Conservation (phyloP, 2,888 invertebrate species). For the Hydriomena furcata region DNA sequence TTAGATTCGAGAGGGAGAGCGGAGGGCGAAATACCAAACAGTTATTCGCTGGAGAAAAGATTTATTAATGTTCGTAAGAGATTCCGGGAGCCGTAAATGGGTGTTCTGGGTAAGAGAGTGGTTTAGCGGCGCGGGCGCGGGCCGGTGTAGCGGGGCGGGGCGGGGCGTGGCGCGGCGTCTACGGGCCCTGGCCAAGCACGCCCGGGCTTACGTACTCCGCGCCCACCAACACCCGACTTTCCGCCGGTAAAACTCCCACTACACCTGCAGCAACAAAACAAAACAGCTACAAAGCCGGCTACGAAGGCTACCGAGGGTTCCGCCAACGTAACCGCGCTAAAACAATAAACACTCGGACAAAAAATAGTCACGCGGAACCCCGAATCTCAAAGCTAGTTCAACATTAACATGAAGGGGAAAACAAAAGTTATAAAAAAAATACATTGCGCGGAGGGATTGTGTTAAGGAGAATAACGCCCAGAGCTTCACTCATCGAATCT, state of each 20-base stretch:
- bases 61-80: constrained; percentile 75
- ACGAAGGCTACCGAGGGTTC: constrained; percentile 60
- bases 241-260: constrained; percentile 85
- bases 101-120: constrained; percentile 65
- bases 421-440: constrained; percentile 58
- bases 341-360: constrained; percentile 57
- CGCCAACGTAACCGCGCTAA: constrained; percentile 59
- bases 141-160: constrained; percentile 37
- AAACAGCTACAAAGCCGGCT: constrained; percentile 78
- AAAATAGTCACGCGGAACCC: constrained; percentile 47
- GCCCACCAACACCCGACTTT: constrained; percentile 85
- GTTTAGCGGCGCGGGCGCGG: constrained; percentile 52
- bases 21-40: constrained; percentile 74
- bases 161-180: constrained; percentile 47
- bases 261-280: constrained; percentile 84
- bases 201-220: constrained; percentile 84
- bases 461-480: constrained; percentile 57
- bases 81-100: constrained; percentile 74
- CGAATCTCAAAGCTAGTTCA: constrained; percentile 47
- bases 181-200: constrained; percentile 80
- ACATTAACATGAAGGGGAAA: constrained; percentile 57
- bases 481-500: constrained; percentile 66
- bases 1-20: constrained; percentile 57
- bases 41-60: constrained; percentile 71
- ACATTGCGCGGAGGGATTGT: constrained; percentile 55